These are phyloP conservation scores for Heliconius hortense DNA, from an alignment of 2,888 invertebrate genomes.

Conservation along the genomic window DNA sequence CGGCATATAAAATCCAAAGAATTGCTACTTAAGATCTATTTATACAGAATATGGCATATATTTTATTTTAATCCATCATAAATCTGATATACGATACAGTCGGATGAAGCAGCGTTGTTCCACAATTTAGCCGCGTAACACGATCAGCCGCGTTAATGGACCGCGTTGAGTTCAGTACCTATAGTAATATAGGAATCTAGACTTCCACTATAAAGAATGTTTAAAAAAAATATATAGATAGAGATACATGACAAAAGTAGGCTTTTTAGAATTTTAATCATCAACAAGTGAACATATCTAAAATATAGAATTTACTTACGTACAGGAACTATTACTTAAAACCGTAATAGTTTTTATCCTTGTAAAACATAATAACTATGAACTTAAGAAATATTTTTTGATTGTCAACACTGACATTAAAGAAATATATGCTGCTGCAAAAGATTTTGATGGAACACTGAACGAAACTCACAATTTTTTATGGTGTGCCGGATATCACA, in stretches of 20 bases:
- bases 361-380: neutral
- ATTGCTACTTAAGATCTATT: neutral
- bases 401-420: neutral
- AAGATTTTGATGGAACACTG: conserved; percentile 1
- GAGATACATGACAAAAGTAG: neutral
- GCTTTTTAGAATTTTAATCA: neutral
- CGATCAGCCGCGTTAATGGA: conserved; percentile 68
- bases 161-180: conserved; percentile 46
- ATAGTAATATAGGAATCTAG: conserved; percentile 30
- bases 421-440: neutral
- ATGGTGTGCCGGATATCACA: neutral
- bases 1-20: neutral
- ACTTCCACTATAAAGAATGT: neutral
- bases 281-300: neutral
- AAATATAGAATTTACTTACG: neutral
- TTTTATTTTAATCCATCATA: conserved; percentile 29
- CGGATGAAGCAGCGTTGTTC: conserved; percentile 66
- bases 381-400: neutral
- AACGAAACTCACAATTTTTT: neutral
- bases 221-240: conserved; percentile 27
- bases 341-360: neutral
- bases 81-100: conserved; percentile 56
- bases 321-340: neutral
- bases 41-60: conserved; percentile 15
- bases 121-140: conserved; percentile 73